Conservation (phyloP, 2,113 vertebrate species). For the Amblyopsis rosae region DNA sequence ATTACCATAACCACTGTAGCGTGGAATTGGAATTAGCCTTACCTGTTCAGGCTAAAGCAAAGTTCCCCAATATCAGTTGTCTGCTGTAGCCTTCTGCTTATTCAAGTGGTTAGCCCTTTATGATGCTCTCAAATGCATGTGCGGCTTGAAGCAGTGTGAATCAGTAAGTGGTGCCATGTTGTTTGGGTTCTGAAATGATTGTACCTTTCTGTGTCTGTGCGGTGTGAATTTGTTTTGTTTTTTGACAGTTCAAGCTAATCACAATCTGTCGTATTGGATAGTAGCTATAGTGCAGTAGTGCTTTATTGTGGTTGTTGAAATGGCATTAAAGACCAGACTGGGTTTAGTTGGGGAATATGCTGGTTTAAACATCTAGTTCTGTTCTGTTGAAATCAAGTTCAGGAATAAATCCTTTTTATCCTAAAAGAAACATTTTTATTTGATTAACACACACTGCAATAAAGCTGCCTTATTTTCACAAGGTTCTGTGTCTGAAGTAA, state of each 20-base stretch:
- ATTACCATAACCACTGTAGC: conserved; percentile 64
- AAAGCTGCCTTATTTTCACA: not conserved
- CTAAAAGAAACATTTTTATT: not conserved
- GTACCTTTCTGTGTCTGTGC: no score
- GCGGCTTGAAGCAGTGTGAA: not conserved
- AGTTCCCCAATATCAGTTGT: conserved; percentile 16
- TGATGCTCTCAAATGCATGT: conserved; percentile 9
- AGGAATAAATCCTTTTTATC: not conserved
- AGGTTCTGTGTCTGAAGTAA: not conserved
- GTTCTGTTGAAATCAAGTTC: conserved; percentile 1
- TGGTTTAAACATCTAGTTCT: conserved; percentile 2
- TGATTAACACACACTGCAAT: not conserved
- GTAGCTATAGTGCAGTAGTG: no score
- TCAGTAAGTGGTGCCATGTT: not conserved
- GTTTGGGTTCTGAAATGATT: not conserved
- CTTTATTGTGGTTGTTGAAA: no score
- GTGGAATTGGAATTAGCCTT: conserved; percentile 62
- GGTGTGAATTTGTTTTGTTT: no score
- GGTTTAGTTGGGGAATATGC: not conserved
- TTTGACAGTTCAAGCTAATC: no score
- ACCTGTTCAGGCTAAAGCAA: conserved; percentile 53
- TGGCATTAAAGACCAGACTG: not conserved
- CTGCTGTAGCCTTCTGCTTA: conserved; percentile 9
- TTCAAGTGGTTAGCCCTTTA: conserved; percentile 29
- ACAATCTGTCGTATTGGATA: no score